Percentiles rank a stretch among this genome's conserved stretches.
These are phyloP conservation scores for Raphicerus campestris DNA, from an alignment of 2,113 vertebrate genomes.

Conservation along the genomic window DNA sequence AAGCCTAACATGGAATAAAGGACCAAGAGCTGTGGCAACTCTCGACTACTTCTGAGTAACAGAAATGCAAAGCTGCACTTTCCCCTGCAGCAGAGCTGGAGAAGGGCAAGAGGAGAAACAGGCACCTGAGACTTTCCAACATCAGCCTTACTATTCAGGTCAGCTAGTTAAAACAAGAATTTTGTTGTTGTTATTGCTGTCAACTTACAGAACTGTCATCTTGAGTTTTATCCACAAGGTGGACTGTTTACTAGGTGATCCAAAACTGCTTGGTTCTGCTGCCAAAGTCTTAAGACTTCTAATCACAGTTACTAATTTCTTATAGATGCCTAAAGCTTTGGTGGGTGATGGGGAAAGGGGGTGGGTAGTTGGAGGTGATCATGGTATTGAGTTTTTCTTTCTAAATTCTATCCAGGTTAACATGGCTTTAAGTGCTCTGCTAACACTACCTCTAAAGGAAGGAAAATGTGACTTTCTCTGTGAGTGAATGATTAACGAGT, in stretches of 20 bases:
- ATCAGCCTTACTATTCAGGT: background rate
- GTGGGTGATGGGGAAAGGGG: too few relatives aligned
- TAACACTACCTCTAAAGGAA: background rate
- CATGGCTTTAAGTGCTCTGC: background rate
- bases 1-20: background rate
- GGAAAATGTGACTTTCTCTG: conserved; percentile 45
- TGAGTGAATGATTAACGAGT: conserved; percentile 46
- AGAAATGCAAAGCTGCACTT: background rate
- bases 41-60: background rate
- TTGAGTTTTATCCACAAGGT: background rate
- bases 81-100: background rate
- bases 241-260: background rate
- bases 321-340: background rate
- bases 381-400: background rate
- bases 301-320: background rate
- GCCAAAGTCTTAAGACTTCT: background rate
- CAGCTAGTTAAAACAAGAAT: background rate
- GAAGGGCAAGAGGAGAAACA: background rate
- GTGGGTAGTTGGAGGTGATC: background rate
- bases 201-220: background rate
- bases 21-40: background rate
- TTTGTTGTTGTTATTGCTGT: background rate
- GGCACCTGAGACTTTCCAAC: background rate
- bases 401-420: background rate
- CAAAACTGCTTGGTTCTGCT: background rate